A percentile compares a stretch with the other conserved stretches of the same genome.
These are phyloP conservation scores for Callipepla californica DNA, from an alignment of 2,113 vertebrate genomes.

Conservation along the genomic window DNA sequence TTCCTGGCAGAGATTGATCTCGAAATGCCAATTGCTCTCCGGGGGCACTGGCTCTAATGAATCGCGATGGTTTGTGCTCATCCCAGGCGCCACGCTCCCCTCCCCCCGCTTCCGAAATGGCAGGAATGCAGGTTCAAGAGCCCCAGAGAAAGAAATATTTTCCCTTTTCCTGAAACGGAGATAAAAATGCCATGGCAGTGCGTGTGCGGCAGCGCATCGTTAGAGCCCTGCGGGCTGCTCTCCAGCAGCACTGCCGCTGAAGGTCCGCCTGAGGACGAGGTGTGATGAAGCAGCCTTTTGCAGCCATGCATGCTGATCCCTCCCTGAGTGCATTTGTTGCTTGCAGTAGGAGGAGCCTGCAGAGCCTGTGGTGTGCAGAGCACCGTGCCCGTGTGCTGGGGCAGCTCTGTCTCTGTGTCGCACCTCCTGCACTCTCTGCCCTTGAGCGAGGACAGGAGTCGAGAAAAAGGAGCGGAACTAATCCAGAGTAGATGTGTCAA, in stretches of 20 bases:
- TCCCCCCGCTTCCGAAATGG: neutral
- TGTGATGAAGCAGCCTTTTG: neutral
- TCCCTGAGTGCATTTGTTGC: neutral
- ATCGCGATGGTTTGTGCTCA: neutral
- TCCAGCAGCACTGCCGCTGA: neutral
- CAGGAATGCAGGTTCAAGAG: neutral
- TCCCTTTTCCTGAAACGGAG: neutral
- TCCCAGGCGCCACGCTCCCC: neutral
- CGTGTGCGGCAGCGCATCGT: neutral
- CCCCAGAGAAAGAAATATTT: neutral
- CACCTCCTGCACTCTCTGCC: neutral
- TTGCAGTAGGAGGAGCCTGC: neutral
- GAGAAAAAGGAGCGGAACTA: neutral
- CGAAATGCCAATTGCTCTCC: slow-evolving; percentile 73
- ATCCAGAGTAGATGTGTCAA: neutral
- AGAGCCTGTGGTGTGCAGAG: neutral
- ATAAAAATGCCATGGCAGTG: neutral
- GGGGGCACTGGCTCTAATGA: slow-evolving; percentile 51
- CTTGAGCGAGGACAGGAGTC: neutral
- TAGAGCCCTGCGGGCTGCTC: slow-evolving; percentile 5
- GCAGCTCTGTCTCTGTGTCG: neutral
- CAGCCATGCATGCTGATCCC: neutral
- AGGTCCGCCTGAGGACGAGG: neutral
- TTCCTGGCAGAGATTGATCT: slow-evolving; percentile 72
- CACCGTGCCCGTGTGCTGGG: neutral